Evolutionary conservation across 2,797 vertebrate genomes (phyloP), one percentile per base, ranked within the genome.

Genomic region (Brachymystax lenok): DNA sequence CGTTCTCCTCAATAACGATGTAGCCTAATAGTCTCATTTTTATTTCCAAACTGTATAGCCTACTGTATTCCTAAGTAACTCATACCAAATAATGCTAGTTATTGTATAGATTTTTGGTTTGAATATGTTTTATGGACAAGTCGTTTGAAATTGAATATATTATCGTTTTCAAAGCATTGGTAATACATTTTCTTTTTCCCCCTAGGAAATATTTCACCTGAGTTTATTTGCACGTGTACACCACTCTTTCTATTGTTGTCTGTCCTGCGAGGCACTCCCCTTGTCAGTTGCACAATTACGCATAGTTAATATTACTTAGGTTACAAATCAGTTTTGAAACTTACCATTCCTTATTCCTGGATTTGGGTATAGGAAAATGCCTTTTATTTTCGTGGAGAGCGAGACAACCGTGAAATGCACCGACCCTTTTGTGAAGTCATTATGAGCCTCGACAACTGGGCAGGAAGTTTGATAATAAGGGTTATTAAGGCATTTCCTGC

Each of bases 401-500:
- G 51, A 28, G 21, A 35, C 14, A 74, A 40, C 14, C 50, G 59
- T 51, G 7, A 74, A 27, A 27, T 67, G 35, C 16, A 54, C 27
- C 51, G 40, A 46, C 3, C 10, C 40, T 3, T n/a, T 30, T 56
- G 40, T 68, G 52, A 72, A 61, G 71, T 76, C 64, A 51, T 69
- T 51, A 66, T 56, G 66, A 7, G 54, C 69, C 71, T 46, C 74
- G 71, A 66, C 64, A 75, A 80, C 77, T 80, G 75, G 59, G 72
- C 71, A 27, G 79, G 80, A 83, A 76, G 76, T 80, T 81, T 71
- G 74, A 79, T 70, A 75, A 64, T 75, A 81, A 80, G 52, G 68
- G 21, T 63, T 69, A 77, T 80, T 77, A 79, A 75, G 56, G 74
- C 77, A 82, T 88, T 86, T 85, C 77, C 82, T 81, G 75, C 75